Evolutionary conservation across 2,113 vertebrate species (phyloP).

Genomic region (Pterocles orientalis): DNA sequence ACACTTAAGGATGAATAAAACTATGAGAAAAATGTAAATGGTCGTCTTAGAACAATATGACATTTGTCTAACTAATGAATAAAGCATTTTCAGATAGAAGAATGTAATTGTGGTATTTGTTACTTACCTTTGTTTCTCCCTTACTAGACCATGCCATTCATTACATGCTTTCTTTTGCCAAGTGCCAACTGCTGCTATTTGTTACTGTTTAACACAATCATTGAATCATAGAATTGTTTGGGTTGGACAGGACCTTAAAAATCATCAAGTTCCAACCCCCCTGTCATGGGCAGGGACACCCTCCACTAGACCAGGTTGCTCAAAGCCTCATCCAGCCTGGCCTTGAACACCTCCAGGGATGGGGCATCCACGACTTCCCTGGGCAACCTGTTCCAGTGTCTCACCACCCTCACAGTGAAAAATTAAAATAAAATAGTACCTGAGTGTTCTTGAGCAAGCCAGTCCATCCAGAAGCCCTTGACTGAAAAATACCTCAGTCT

Average conservation of each 20-base stretch:
- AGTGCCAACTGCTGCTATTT: neutral
- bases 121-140: neutral
- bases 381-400: no score
- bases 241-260: no score
- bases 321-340: no score
- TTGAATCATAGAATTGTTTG: no score
- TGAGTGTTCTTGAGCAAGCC: neutral
- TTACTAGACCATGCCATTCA: accelerated
- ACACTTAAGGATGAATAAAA: neutral
- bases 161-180: neutral
- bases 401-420: no score
- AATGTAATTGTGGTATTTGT: neutral
- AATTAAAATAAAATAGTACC: neutral
- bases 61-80: neutral
- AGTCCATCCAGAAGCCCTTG: neutral
- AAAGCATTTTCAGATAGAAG: neutral
- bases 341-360: no score
- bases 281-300: no score
- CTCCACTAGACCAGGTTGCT: no score
- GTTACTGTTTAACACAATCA: neutral
- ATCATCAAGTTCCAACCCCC: no score
- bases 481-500: neutral
- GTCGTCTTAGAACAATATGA: neutral
- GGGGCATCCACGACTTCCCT: no score
- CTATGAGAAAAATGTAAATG: neutral